Percentiles rank a stretch among this genome's conserved stretches.
These are phyloP conservation scores for Echeneis naucrates DNA, from an alignment of 2,797 vertebrate genomes.

Conservation along the genomic window DNA sequence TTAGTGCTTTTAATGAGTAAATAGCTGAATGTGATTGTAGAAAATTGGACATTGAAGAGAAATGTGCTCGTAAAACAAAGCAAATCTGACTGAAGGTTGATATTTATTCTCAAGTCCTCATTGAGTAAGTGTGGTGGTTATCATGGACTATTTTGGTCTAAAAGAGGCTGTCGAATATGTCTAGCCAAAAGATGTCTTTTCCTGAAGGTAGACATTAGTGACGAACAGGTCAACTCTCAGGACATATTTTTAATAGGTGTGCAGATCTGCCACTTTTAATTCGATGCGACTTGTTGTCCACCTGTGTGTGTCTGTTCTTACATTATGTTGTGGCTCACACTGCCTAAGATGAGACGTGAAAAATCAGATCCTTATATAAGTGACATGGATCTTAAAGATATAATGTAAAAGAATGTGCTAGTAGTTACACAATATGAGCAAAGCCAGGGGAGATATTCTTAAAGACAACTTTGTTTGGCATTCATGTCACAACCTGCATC, in stretches of 20 bases:
- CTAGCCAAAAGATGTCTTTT: neutral
- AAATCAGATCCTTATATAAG: neutral
- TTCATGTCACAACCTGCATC: neutral
- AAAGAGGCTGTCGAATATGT: too few species aligned
- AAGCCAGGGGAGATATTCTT: conserved; percentile 26
- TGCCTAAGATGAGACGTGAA: conserved; percentile 2
- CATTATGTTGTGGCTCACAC: neutral
- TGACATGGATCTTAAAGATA: conserved; percentile 48
- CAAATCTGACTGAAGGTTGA: neutral
- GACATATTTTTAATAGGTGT: neutral
- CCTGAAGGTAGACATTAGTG: neutral
- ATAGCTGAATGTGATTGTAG: too few species aligned
- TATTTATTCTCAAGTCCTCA: neutral
- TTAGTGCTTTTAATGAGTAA: too few species aligned
- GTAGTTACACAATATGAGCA: conserved; percentile 4
- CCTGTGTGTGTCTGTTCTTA: neutral
- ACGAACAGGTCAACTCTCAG: neutral
- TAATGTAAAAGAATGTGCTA: conserved; percentile 25
- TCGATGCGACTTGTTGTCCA: neutral
- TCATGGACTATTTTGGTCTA: neutral
- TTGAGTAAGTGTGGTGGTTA: neutral
- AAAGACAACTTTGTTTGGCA: conserved; percentile 55
- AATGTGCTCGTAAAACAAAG: neutral
- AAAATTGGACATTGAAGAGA: neutral
- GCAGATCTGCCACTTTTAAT: neutral